Base-by-base conservation (phyloP, 1,140 invertebrate species). In the Potamilus streckersoni region DNA sequence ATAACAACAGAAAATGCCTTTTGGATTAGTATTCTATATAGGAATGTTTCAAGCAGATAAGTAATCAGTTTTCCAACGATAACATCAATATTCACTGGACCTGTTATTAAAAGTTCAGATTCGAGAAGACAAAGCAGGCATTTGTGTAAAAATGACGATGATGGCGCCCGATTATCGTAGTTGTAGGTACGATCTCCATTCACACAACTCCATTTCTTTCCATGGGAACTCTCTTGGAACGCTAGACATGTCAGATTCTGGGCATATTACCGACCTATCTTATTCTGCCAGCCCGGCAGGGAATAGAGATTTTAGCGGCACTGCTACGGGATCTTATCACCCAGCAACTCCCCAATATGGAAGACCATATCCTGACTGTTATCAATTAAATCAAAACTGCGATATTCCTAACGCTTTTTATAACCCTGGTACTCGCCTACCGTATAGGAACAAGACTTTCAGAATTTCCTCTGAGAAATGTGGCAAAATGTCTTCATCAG, bases 81-180 rank as follows among this genome's bases (percentile, higher is more conserved):
- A 49, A 49, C 38, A 49, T 49, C 38, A 49, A 49, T 8, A 49
- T 49, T 49, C 38, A 49, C 38, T 49, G 38, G 38, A 49, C 38
- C 38, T 49, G 6, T 8, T 49, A 49, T 49, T 49, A 49, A 49
- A 49, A 49, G 38, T 49, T 49, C 38, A 49, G 38, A 49, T 49
- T 11, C 11, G 38, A 49, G 38, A 11, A 49, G 38, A 49, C 38
- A 49, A 49, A 49, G 38, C 38, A 49, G 38, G 38, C 11, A 49
- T 49, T 49, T 49, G 38, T 11, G 14, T 12, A n/a, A 13, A 16
- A 20, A 83, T 57, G 27, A 87, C 84, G 85, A 88, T 88, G 86
- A 88, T 88, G 86, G 86, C 84, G 83, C 79, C 84, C 19, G 86
- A 88, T 73, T 86, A 84, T 69, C 79, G 86, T 56, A 88, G 86